Evolutionary conservation across 2,888 invertebrate species (phyloP), one percentile per base, ranked within the genome.

Genomic region (Pandemis corylana): DNA sequence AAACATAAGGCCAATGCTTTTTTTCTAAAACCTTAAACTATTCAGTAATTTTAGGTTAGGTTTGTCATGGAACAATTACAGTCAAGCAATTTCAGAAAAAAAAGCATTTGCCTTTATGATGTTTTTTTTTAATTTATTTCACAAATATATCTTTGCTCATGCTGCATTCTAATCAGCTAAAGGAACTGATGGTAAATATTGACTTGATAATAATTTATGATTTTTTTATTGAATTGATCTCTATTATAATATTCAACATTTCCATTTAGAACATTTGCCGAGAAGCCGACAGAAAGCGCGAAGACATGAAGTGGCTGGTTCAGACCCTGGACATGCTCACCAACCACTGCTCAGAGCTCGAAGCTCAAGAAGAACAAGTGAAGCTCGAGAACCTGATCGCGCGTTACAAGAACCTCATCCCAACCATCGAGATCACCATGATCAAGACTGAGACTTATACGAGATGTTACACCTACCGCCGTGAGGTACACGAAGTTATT

Each of bases 301-400:
- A 98, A 89, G 98, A 98, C 83, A 98, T 99, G 97, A 98, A 98
- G 87, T 98, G 98, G 98, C 95, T 99, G 72, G 98, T 98, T 0
- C 98, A 98, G 90, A 98, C 97, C 13, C 92, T 99, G 69, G 98
- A 99, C 84, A 96, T 97, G 82, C 95, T 99, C 76, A 96, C 97
- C 28, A 96, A 97, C 75, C 97, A 97, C 85, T 97, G 97, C 80
- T 96, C 97, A 12, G 97, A 98, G 83, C 95, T 95, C 64, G 97
- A 98, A 90, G 97, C 97, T 0, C 95, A 96, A 77, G 92, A 95
- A 42, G 98, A 99, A 89, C 98, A 98, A 87, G 95, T 96, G 76
- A 96, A 96, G 83, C 94, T 99, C 13, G 98, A 98, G 87, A 96
- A 96, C 77, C 93, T 99, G 20, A 97, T 99, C 76, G 95, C 97